Conservation (phyloP, 1,140 invertebrate genomes). For the Lasioglossum baleicum region DNA sequence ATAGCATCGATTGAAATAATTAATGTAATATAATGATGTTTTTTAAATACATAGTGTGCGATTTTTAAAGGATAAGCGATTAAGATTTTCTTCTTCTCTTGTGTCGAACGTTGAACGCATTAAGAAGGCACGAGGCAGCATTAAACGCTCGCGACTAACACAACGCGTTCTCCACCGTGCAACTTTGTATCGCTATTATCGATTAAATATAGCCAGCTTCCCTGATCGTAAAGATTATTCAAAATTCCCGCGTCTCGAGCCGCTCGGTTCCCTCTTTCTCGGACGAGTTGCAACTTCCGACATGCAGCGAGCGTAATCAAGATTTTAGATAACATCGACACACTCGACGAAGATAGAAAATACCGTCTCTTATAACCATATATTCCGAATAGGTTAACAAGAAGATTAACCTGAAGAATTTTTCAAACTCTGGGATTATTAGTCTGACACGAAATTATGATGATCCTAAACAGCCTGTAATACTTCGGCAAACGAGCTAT, state of each 20-base stretch:
- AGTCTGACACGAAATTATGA: not conserved
- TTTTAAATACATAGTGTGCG: too few species aligned
- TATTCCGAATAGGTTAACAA: not conserved
- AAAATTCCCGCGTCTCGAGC: conserved; percentile 28
- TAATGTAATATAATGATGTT: too few species aligned
- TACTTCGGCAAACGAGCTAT: not conserved
- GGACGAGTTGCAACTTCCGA: conserved; percentile 33
- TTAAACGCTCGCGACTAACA: not conserved
- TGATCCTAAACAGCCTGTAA: not conserved
- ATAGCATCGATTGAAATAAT: too few species aligned
- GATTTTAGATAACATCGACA: conserved; percentile 44
- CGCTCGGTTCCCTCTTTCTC: conserved; percentile 4
- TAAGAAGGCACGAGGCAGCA: not conserved
- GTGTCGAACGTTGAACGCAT: not conserved
- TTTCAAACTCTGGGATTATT: not conserved
- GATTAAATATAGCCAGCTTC: conserved; percentile 22
- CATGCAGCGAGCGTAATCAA: conserved; percentile 25
- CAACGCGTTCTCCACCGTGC: not conserved
- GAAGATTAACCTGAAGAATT: not conserved
- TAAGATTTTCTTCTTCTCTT: not conserved
- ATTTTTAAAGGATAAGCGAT: too few species aligned
- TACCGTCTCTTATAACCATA: not conserved
- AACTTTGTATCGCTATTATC: conserved; percentile 6
- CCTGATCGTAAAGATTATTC: conserved; percentile 32
- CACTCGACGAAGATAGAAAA: conserved; percentile 11